phyloP scores from a whole-genome alignment of 2,113 vertebrate species.

The Protobothrops mucrosquamatus region DNA sequence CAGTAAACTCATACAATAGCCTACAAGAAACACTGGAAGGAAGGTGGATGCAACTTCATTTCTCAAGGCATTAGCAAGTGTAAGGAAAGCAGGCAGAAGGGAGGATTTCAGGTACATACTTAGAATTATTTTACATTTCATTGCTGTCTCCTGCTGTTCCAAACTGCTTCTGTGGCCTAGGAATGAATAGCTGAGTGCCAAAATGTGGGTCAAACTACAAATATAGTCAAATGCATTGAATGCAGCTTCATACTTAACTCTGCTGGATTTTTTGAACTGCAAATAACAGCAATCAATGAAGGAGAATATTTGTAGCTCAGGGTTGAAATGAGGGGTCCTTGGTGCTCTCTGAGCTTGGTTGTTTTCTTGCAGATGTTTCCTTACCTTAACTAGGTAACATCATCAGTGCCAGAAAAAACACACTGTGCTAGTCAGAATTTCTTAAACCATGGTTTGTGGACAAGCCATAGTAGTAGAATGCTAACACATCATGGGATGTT shows the following conservation, averaged over 20 bases:
- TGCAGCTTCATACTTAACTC: neutral
- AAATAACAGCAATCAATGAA: neutral
- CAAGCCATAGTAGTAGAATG: neutral
- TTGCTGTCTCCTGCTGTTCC: neutral
- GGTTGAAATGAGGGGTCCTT: too few species aligned
- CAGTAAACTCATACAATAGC: constrained; percentile 51
- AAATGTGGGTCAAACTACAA: neutral
- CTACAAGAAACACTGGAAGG: constrained; percentile 20
- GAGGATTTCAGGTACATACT: neutral
- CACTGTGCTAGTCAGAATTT: neutral
- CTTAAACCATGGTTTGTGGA: neutral
- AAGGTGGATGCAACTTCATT: neutral
- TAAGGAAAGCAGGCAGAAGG: too few species aligned
- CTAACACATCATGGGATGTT: neutral
- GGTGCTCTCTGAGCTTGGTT: too few species aligned
- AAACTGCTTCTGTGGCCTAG: neutral
- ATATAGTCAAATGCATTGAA: neutral
- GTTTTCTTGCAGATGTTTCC: too few species aligned
- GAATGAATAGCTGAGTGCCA: neutral
- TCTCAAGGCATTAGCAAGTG: neutral
- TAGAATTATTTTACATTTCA: neutral
- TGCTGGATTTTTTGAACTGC: neutral
- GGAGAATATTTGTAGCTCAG: too few species aligned
- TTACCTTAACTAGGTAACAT: too few species aligned
- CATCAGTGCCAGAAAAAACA: neutral